These are phyloP conservation scores for Cygnus buccinator DNA, from an alignment of 2,113 vertebrate genomes.

Conservation along the genomic window DNA sequence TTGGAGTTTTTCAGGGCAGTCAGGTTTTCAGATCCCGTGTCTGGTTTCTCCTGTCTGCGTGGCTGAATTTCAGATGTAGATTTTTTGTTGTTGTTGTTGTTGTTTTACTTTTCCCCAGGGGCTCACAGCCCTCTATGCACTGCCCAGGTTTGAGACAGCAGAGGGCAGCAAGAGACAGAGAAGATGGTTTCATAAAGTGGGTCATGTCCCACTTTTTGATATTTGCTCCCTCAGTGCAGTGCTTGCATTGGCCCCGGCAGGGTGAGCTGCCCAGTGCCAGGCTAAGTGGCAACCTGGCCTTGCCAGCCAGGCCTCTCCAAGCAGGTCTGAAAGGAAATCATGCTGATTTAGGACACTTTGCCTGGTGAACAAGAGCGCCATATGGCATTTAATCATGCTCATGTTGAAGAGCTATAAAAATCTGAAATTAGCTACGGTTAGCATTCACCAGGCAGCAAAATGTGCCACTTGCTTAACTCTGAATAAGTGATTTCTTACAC, in stretches of 20 bases:
- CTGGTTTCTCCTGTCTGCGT: accelerated
- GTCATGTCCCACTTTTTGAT: not conserved
- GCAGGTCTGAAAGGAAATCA: not conserved
- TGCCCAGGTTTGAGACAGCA: conserved; percentile 45
- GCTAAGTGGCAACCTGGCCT: accelerated
- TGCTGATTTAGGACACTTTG: not conserved
- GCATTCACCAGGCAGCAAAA: not conserved
- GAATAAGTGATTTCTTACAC: conserved; percentile 50
- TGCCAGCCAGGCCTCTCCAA: accelerated
- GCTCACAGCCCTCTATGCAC: not conserved
- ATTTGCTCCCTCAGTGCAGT: accelerated
- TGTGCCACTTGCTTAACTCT: not conserved
- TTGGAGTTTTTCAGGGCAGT: not conserved
- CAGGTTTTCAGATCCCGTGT: accelerated
- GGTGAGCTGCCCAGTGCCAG: accelerated
- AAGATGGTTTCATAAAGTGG: not conserved
- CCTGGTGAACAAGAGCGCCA: not conserved
- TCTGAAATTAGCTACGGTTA: conserved; percentile 5
- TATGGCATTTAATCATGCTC: not conserved
- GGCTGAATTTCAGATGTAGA: not conserved
- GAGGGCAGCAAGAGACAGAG: conserved; percentile 78
- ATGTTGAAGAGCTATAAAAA: not conserved
- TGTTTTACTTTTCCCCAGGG: too few relatives aligned
- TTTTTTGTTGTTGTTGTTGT: too few relatives aligned
- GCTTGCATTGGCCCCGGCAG: accelerated